These are phyloP conservation scores for Apodemus speciosus DNA, from an alignment of 2,113 vertebrate species.

Conservation along the genomic window DNA sequence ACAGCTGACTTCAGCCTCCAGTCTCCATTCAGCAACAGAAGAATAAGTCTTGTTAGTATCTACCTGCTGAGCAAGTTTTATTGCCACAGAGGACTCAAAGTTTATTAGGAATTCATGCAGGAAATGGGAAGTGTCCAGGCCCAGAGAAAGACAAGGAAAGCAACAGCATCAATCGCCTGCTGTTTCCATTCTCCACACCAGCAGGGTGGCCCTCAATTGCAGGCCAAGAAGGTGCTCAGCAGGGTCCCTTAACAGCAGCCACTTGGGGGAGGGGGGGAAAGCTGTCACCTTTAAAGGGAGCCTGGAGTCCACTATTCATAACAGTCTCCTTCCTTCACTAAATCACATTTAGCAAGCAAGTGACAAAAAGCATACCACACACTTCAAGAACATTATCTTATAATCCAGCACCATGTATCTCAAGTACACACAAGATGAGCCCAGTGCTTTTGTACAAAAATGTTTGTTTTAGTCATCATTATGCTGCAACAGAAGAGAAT, in stretches of 20 bases:
- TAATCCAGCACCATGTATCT: not conserved
- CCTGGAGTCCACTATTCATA: not conserved
- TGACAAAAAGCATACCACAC: not conserved
- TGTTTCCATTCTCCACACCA: not conserved
- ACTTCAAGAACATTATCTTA: not conserved
- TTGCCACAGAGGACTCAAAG: rapidly evolving
- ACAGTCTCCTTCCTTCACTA: not conserved
- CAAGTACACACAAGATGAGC: not conserved
- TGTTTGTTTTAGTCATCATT: not conserved
- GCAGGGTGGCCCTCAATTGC: not conserved
- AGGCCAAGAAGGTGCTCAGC: not conserved
- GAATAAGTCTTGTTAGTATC: not conserved
- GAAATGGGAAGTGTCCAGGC: not conserved
- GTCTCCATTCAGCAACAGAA: not conserved
- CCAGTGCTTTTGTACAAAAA: not conserved
- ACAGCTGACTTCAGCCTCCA: not conserved
- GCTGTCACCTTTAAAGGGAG: not conserved
- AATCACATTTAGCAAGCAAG: not conserved
- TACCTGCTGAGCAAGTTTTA: not conserved
- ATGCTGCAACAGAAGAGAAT: not conserved
- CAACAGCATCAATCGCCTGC: not conserved
- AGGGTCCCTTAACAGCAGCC: not conserved
- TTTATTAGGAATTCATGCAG: not conserved
- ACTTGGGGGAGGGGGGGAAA: rapidly evolving
- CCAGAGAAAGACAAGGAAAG: not conserved